A percentile compares a stretch with the other conserved stretches of the same genome.
Conservation (phyloP, 37 sponge, comb jelly and placozoan genomes). For the Ianthella basta region DNA sequence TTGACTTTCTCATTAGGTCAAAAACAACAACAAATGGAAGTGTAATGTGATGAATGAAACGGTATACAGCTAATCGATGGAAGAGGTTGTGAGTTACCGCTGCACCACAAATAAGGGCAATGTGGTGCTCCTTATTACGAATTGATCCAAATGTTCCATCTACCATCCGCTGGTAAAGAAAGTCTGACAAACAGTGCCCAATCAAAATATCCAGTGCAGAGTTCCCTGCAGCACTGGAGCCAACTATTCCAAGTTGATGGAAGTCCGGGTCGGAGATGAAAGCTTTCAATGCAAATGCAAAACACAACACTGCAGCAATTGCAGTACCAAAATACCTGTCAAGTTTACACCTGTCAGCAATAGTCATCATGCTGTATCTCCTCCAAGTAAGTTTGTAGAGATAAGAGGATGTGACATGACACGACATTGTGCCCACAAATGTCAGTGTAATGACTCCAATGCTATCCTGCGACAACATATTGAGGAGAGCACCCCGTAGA, state of each 20-base stretch:
- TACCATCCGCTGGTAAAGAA: neutral
- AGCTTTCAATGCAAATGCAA: neutral
- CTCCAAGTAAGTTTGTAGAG: neutral
- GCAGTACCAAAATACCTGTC: neutral
- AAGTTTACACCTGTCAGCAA: neutral
- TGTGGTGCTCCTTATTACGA: neutral
- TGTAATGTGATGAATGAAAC: neutral
- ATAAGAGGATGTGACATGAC: neutral
- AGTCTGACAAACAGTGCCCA: neutral
- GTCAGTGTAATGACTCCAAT: neutral
- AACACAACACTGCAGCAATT: neutral
- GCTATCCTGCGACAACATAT: no score
- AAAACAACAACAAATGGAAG: neutral
- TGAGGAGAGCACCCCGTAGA: no score
- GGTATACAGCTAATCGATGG: conserved; percentile 8
- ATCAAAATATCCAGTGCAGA: neutral
- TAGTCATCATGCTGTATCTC: neutral
- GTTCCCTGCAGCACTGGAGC: neutral
- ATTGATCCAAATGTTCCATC: neutral
- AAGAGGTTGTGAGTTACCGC: neutral
- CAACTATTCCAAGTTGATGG: neutral
- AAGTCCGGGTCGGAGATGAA: neutral
- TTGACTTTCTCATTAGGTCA: neutral
- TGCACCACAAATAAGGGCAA: neutral
- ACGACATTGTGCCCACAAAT: neutral